These are phyloP conservation scores for Harmothoe impar DNA, from an alignment of 2,888 invertebrate genomes.

Conservation along the genomic window DNA sequence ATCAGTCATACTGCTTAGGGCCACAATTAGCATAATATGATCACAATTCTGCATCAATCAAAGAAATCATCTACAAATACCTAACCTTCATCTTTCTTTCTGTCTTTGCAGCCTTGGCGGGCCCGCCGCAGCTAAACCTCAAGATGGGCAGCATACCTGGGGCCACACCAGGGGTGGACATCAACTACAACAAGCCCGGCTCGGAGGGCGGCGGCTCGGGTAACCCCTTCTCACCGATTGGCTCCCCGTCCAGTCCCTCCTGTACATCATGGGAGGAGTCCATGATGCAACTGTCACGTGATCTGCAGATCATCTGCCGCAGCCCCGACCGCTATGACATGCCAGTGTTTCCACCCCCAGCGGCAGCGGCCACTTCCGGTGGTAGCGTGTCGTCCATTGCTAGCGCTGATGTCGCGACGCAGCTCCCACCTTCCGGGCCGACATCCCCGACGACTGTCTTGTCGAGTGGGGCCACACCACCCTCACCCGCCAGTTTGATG, in stretches of 20 bases:
- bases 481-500: constrained; percentile 20
- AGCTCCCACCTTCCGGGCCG: neutral
- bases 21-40: too few relatives aligned
- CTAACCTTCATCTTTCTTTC: too few relatives aligned
- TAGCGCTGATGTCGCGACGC: neutral
- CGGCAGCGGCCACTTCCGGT: neutral
- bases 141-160: constrained; percentile 50
- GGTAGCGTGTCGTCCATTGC: neutral
- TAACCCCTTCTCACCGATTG: constrained; percentile 47
- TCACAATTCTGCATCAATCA: too few relatives aligned
- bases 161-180: constrained; percentile 46
- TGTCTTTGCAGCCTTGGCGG: constrained; percentile 56
- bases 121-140: constrained; percentile 49
- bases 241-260: constrained; percentile 54
- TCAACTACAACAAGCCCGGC: constrained; percentile 54
- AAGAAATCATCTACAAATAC: too few relatives aligned
- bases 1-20: too few relatives aligned
- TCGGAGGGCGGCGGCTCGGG: constrained; percentile 16
- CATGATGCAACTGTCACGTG: constrained; percentile 58
- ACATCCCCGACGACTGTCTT: neutral
- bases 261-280: constrained; percentile 64
- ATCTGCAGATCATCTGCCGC: constrained; percentile 64
- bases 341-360: constrained; percentile 53
- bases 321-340: constrained; percentile 64
- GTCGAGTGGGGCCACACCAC: neutral